These are phyloP conservation scores for Acleris cristana DNA, from an alignment of 2,888 invertebrate species.

Conservation along the genomic window DNA sequence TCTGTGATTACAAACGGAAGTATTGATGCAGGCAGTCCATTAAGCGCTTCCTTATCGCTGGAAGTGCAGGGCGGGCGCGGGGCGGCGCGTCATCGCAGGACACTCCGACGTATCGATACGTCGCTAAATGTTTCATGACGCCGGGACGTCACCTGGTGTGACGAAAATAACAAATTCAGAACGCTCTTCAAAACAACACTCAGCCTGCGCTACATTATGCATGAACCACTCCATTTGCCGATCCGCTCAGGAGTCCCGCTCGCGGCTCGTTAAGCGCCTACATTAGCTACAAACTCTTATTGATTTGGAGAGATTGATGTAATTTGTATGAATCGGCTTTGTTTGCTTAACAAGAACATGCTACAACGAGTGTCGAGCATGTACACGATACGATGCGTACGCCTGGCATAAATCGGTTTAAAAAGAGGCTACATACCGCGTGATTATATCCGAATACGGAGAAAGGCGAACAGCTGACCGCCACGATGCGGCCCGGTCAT, in stretches of 20 bases:
- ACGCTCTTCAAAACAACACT: slow-evolving; percentile 83
- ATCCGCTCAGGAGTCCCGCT: slow-evolving; percentile 81
- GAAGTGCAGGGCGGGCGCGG: slow-evolving; percentile 4
- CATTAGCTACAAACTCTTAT: slow-evolving; percentile 82
- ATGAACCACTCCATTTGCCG: slow-evolving; percentile 84
- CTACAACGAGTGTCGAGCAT: slow-evolving; percentile 9
- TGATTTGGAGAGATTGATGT: slow-evolving; percentile 78
- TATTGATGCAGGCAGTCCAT: slow-evolving; percentile 22
- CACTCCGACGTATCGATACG: slow-evolving; percentile 58
- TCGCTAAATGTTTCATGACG: slow-evolving; percentile 78
- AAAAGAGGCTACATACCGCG: not conserved
- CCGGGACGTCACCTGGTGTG: slow-evolving; percentile 79
- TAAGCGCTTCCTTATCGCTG: slow-evolving; percentile 25
- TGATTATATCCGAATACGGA: not conserved
- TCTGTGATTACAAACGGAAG: slow-evolving; percentile 26
- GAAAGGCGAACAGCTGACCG: slow-evolving; percentile 1
- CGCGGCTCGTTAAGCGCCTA: slow-evolving; percentile 83
- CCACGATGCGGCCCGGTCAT: slow-evolving; percentile 1
- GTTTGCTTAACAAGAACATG: slow-evolving; percentile 14
- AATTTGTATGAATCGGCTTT: slow-evolving; percentile 61
- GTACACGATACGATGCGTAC: not conserved
- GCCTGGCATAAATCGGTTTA: slow-evolving; percentile 1
- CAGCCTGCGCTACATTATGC: slow-evolving; percentile 81
- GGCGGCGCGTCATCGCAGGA: slow-evolving; percentile 7
- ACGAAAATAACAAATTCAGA: slow-evolving; percentile 82